Evolutionary conservation across 2,888 invertebrate genomes (phyloP).

Genomic region (Epinotia bilunana): DNA sequence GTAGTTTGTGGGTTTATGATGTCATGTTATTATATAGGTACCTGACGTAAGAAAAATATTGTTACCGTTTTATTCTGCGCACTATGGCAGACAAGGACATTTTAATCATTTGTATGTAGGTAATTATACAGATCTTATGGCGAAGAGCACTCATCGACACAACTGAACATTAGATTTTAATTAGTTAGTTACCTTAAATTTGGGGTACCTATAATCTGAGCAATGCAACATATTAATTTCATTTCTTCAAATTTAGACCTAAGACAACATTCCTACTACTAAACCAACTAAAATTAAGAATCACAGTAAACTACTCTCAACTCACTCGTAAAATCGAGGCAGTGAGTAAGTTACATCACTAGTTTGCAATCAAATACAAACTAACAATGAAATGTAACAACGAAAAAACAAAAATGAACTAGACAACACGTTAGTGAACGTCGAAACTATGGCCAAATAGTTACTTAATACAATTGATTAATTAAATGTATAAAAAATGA

Average conservation of each 20-base stretch:
- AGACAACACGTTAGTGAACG: too few relatives aligned
- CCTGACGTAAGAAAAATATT: background rate
- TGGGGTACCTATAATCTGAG: background rate
- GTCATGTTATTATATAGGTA: slow-evolving; percentile 8
- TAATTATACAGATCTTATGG: background rate
- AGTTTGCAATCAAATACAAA: too few relatives aligned
- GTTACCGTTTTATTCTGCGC: background rate
- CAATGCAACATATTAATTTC: background rate
- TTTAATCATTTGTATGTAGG: background rate
- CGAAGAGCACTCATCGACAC: background rate
- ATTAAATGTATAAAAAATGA: too few relatives aligned
- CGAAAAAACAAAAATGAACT: background rate
- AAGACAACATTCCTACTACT: background rate
- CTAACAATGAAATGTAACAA: too few relatives aligned
- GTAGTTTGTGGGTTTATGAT: slow-evolving; percentile 34
- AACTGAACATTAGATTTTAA: background rate
- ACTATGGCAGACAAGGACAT: background rate
- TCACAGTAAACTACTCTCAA: too few relatives aligned
- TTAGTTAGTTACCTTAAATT: background rate
- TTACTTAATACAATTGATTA: too few relatives aligned
- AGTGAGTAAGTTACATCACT: background rate
- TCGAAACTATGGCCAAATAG: too few relatives aligned
- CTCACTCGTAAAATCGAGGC: background rate
- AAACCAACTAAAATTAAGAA: background rate
- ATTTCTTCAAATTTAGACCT: background rate